A percentile compares a stretch with the other conserved stretches of the same genome.
These are phyloP conservation scores for Typhlichthys eigenmanni DNA, from an alignment of 2,797 vertebrate genomes.

Conservation along the genomic window DNA sequence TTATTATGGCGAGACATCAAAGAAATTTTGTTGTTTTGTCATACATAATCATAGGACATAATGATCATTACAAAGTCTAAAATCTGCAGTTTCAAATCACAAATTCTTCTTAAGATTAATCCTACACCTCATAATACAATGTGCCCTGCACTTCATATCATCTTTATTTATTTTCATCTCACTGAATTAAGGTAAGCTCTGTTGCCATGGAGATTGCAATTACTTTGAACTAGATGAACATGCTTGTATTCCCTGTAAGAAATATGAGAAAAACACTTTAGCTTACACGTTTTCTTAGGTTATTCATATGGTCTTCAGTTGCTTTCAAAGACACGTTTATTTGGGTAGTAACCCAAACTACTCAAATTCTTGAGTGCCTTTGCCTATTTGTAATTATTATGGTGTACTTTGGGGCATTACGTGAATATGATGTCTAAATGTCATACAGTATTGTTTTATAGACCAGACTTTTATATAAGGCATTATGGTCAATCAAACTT, in stretches of 20 bases:
- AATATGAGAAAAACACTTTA: conserved; percentile 40
- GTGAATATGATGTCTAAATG: too few relatives aligned
- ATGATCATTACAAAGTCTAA: conserved; percentile 38
- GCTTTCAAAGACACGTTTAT: background rate
- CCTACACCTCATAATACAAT: conserved; percentile 66
- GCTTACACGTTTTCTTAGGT: conserved; percentile 16
- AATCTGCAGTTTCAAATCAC: conserved; percentile 52
- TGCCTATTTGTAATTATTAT: too few relatives aligned
- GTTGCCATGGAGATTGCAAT: conserved; percentile 74
- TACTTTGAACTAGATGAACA: conserved; percentile 62
- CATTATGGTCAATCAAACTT: too few relatives aligned
- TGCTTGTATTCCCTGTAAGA: conserved; percentile 44
- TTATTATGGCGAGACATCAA: too few relatives aligned
- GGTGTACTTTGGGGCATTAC: too few relatives aligned
- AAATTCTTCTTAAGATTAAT: conserved; percentile 48
- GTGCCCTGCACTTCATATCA: conserved; percentile 61
- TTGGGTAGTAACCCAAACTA: too few relatives aligned
- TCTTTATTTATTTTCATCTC: conserved; percentile 61
- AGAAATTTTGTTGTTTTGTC: background rate
- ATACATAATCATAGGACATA: conserved; percentile 45
- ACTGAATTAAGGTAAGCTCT: conserved; percentile 60
- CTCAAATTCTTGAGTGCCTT: too few relatives aligned
- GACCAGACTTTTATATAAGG: too few relatives aligned
- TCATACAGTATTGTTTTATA: too few relatives aligned
- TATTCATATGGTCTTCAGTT: conserved; percentile 10